Percentiles rank a stretch among this genome's conserved stretches.
These are phyloP conservation scores for Ectobius pallidus DNA, from an alignment of 2,888 invertebrate species.

Conservation along the genomic window DNA sequence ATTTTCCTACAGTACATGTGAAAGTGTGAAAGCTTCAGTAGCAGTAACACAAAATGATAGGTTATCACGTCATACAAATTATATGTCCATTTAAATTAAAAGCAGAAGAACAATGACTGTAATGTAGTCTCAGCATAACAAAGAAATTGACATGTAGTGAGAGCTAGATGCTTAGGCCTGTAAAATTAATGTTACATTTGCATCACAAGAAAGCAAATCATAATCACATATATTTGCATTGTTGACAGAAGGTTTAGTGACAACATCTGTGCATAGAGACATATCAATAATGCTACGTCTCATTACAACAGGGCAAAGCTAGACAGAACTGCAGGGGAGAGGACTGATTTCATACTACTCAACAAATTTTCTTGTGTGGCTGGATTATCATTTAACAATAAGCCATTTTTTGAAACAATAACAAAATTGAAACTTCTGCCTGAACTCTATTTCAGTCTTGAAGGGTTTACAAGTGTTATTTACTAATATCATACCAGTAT, in stretches of 20 bases:
- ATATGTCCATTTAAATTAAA: background rate
- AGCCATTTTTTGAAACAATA: no score
- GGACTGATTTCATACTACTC: no score
- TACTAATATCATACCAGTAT: no score
- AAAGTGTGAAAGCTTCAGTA: constrained; percentile 15
- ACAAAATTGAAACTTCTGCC: no score
- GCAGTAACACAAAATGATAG: background rate
- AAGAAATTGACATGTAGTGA: constrained; percentile 18
- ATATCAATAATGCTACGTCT: background rate
- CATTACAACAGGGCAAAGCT: no score
- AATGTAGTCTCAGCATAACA: constrained; percentile 5
- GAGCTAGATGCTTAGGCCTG: constrained; percentile 20
- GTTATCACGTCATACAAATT: background rate
- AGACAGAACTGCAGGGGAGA: no score
- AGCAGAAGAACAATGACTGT: constrained; percentile 9
- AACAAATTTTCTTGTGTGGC: no score
- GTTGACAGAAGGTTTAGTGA: background rate
- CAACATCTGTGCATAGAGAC: background rate
- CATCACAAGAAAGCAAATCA: constrained; percentile 27
- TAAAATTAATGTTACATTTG: background rate
- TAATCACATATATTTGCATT: constrained; percentile 1
- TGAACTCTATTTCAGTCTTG: no score
- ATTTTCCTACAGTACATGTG: constrained; percentile 4
- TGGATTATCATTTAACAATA: no score
- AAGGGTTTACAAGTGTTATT: no score